Evolutionary conservation across 2,113 vertebrate species (phyloP).

Genomic region (Hystrix brachyura): DNA sequence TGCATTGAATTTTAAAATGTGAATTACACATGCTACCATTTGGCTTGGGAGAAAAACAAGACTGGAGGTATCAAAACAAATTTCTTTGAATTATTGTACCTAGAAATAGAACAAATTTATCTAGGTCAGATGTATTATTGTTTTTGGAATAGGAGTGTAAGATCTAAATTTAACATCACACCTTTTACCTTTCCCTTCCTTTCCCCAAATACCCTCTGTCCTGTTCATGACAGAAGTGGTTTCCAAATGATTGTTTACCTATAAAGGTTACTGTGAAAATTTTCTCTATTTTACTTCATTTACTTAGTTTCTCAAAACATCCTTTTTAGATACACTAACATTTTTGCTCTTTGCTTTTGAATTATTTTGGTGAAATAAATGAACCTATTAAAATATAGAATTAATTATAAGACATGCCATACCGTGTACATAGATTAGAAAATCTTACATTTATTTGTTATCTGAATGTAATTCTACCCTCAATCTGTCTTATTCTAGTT

Average conservation of each 20-base stretch:
- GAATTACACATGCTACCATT: background rate
- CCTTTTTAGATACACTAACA: background rate
- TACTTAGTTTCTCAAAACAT: background rate
- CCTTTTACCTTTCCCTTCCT: background rate
- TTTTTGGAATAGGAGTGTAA: background rate
- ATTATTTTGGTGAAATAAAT: constrained; percentile 2
- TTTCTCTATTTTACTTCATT: background rate
- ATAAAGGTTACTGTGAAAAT: background rate
- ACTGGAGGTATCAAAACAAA: background rate
- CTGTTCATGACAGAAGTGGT: background rate
- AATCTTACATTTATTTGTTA: background rate
- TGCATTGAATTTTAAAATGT: background rate
- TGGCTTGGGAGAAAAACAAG: background rate
- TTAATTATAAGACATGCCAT: background rate
- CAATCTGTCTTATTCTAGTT: background rate
- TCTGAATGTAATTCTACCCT: background rate
- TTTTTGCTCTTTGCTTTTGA: constrained; percentile 36
- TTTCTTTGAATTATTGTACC: constrained; percentile 53
- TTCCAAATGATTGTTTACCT: background rate
- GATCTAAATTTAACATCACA: background rate
- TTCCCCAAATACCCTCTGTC: background rate
- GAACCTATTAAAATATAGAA: background rate
- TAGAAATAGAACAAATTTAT: background rate
- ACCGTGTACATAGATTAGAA: background rate
- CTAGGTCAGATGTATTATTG: constrained; percentile 13